A percentile compares a stretch with the other conserved stretches of the same genome.
Conservation (phyloP, 2,113 vertebrate genomes). For the Podarcis cretensis region DNA sequence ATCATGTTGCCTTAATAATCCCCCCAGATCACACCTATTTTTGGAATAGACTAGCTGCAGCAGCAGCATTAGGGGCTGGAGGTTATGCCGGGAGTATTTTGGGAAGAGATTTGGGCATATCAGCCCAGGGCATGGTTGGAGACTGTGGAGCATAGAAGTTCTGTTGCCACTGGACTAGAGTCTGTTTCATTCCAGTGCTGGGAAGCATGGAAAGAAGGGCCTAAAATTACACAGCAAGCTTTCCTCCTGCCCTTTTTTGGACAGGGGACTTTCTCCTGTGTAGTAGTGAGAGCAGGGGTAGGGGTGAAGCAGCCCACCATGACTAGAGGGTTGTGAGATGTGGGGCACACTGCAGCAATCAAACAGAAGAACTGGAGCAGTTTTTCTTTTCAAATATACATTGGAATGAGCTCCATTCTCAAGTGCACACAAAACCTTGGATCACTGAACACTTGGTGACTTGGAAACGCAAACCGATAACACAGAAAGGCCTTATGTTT, state of each 20-base stretch:
- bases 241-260: not conserved
- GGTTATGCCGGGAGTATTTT: not conserved
- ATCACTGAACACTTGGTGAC: not conserved
- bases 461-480: not conserved
- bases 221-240: not conserved
- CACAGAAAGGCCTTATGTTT: too few relatives aligned
- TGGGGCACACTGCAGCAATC: not conserved
- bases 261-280: not conserved
- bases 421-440: not conserved
- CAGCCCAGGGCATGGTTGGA: rapidly evolving
- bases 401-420: not conserved
- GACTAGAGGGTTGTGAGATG: not conserved
- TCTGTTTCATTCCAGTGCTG: not conserved
- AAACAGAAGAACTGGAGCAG: not conserved
- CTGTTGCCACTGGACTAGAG: not conserved
- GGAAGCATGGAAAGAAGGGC: rapidly evolving
- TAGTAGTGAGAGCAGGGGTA: not conserved
- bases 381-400: too few relatives aligned
- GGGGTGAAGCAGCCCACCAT: not conserved
- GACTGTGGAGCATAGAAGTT: rapidly evolving
- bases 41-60: conserved; percentile 36
- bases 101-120: not conserved
- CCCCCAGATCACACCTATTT: conserved; percentile 46
- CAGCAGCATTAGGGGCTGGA: conserved; percentile 46
- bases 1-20: conserved; percentile 63